Conservation (phyloP, 23 tunicate genomes). For the Trididemnum miniatum region DNA sequence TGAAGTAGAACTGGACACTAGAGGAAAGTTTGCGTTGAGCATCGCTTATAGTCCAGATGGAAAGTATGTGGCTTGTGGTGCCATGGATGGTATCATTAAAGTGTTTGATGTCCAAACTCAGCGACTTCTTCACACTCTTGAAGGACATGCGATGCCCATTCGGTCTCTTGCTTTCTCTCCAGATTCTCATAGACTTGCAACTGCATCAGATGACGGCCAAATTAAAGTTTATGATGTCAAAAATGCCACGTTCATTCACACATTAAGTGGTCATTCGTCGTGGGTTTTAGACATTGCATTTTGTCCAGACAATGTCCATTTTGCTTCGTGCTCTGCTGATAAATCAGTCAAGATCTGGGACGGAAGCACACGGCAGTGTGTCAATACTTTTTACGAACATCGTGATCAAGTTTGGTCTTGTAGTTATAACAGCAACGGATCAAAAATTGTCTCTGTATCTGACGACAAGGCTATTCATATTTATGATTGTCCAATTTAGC, state of each 20-base stretch:
- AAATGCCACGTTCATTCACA: slow-evolving; percentile 80
- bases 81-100: slow-evolving; percentile 97
- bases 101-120: slow-evolving; percentile 85
- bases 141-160: slow-evolving; percentile 99
- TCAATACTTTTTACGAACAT: slow-evolving; percentile 95
- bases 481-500: slow-evolving; percentile 95
- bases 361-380: slow-evolving; percentile 74
- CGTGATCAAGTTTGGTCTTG: slow-evolving; percentile 96
- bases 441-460: slow-evolving; percentile 91
- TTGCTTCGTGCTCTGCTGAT: slow-evolving; percentile 91
- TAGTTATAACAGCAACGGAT: slow-evolving; percentile 89
- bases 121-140: slow-evolving; percentile 66
- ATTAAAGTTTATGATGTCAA: slow-evolving; percentile 94
- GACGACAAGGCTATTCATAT: slow-evolving; percentile 93
- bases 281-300: slow-evolving; percentile 87
- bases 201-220: slow-evolving; percentile 99
- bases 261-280: slow-evolving; percentile 96
- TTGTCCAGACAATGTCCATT: slow-evolving; percentile 91
- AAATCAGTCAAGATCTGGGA: slow-evolving; percentile 98
- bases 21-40: slow-evolving; percentile 92
- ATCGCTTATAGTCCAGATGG: slow-evolving; percentile 97
- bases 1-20: slow-evolving; percentile 81
- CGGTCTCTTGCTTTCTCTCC: slow-evolving; percentile 96
- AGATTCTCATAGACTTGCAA: slow-evolving; percentile 86
- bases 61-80: slow-evolving; percentile 92